A percentile compares a stretch with the other conserved stretches of the same genome.
These are phyloP conservation scores for Stictonetta naevosa DNA, from an alignment of 2,113 vertebrate genomes.

Conservation along the genomic window DNA sequence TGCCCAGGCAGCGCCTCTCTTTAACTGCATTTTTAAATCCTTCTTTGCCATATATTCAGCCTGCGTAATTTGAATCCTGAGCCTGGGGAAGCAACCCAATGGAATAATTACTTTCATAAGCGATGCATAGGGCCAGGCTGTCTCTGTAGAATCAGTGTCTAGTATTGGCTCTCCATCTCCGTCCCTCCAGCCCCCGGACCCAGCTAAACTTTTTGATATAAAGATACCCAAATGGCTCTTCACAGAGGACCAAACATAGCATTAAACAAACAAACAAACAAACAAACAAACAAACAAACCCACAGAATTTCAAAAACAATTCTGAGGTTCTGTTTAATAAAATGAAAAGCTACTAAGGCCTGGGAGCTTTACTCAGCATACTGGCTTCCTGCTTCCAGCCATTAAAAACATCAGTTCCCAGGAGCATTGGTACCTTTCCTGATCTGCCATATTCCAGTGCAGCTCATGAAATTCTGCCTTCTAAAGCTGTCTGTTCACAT, in stretches of 20 bases:
- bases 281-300: no score
- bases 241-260: not conserved
- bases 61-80: conserved; percentile 43
- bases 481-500: not conserved
- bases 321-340: not conserved
- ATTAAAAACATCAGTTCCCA: not conserved
- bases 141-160: not conserved
- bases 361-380: not conserved
- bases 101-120: conserved; percentile 42
- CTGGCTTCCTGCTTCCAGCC: not conserved
- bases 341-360: not conserved
- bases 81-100: conserved; percentile 12
- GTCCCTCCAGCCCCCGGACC: not conserved
- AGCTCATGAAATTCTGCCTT: not conserved
- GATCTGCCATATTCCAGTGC: not conserved
- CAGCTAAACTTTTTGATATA: not conserved
- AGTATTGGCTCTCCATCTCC: not conserved
- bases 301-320: not conserved
- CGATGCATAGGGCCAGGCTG: not conserved
- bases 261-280: not conserved
- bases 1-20: conserved; percentile 2
- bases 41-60: conserved; percentile 31
- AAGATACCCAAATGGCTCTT: not conserved
- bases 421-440: not conserved
- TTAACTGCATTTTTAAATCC: conserved; percentile 22